phyloP scores from a whole-genome alignment of 2,113 vertebrate species.

The Mionectes macconnelli region DNA sequence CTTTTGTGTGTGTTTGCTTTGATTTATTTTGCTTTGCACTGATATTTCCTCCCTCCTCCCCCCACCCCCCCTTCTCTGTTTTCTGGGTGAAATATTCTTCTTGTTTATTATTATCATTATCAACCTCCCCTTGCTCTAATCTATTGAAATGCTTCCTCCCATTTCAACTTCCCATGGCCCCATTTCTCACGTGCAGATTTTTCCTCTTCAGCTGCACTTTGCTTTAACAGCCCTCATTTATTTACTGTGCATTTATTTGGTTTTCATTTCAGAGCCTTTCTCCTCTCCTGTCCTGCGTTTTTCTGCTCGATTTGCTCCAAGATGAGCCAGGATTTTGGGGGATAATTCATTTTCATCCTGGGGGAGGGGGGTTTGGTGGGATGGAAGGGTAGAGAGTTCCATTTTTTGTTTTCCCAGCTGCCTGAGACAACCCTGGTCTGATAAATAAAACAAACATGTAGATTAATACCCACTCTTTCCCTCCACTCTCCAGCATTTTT shows the following conservation, averaged over 20 bases:
- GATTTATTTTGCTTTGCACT: background rate
- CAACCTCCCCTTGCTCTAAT: conserved; percentile 3
- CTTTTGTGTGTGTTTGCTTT: background rate
- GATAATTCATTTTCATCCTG: background rate
- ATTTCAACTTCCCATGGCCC: conserved; percentile 1
- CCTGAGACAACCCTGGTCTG: background rate
- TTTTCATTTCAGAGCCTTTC: conserved; percentile 23
- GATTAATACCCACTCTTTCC: background rate
- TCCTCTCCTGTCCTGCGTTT: background rate
- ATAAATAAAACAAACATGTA: background rate
- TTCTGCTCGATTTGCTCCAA: background rate
- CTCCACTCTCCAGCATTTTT: background rate
- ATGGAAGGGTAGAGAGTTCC: background rate
- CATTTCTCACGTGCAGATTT: conserved; percentile 33
- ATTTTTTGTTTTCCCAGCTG: background rate
- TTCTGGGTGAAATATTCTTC: conserved; percentile 25
- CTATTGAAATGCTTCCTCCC: conserved; percentile 46
- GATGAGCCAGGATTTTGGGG: background rate
- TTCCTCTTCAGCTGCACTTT: background rate
- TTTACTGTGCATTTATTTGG: conserved; percentile 33
- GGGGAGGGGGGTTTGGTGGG: background rate
- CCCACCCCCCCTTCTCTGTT: background rate
- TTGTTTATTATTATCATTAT: conserved; percentile 33
- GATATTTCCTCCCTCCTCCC: background rate
- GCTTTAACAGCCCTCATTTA: conserved; percentile 19